Evolutionary conservation across 2,888 invertebrate species (phyloP), one percentile per base, ranked within the genome.

Genomic region (Ypsolopha scabrella): DNA sequence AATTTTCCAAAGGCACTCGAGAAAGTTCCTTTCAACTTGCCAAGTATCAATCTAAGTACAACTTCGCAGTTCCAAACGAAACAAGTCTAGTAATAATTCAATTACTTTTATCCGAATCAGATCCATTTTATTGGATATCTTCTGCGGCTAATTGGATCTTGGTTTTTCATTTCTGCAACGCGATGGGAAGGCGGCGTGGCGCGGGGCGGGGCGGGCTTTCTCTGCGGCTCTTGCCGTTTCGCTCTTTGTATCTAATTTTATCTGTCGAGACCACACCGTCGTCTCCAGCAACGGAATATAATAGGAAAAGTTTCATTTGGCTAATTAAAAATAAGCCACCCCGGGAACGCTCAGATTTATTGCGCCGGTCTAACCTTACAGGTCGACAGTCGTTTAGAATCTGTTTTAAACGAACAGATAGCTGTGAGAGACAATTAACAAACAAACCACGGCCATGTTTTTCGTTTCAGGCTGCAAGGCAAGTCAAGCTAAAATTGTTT

Each of bases 261-360:
- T 74, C 72, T 72, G 61, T 67, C 65, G 54, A 53, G 54, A 51
- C 56, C 56, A 57, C 56, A 65, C 69, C 66, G 66, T 62, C 74
- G n/a, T n/a, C n/a, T n/a, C n/a, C n/a, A n/a, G n/a, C n/a, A 69
- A 65, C 65, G 67, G 68, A 75, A 72, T 72, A 75, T 77, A 80
- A 80, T 76, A 74, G 75, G 72, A 75, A 81, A 80, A 80, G 74
- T 80, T 80, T 78, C 80, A 80, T 82, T 80, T 78, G 67, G 75
- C 75, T 83, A 81, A 82, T 82, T 82, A 82, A 81, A 81, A 82
- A 78, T 73, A 75, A 78, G 70, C 75, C 68, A 70, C 73, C 72
- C 72, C 57, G 55, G 72, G 70, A 72, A 75, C 71, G 67, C 73
- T 67, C 67, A 68, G 75, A 79, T 80, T 80, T 76, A 77, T 78